Percentiles rank a stretch among this genome's conserved stretches.
phyloP scores from a whole-genome alignment of 1,140 invertebrate genomes.

The Megalonaias nervosa region DNA sequence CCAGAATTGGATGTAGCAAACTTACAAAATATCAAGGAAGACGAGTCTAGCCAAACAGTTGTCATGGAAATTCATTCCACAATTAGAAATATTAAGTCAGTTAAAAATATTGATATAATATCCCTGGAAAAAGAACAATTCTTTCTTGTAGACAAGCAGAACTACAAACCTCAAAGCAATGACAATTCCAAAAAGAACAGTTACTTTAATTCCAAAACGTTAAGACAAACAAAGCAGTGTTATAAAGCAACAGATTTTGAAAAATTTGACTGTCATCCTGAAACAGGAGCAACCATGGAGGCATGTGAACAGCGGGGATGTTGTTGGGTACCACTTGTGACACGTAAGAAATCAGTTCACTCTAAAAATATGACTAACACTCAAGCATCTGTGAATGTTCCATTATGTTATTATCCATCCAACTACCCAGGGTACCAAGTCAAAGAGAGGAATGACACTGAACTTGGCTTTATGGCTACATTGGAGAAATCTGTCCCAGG shows the following conservation, averaged over 20 bases:
- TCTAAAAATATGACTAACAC: neutral
- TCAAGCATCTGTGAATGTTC: constrained; percentile 27
- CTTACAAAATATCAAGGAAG: too few relatives aligned
- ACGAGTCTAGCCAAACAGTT: too few relatives aligned
- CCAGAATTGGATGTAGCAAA: too few relatives aligned
- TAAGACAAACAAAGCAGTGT: constrained; percentile 7
- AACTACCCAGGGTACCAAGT: constrained; percentile 23
- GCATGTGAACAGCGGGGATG: constrained; percentile 25
- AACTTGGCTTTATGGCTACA: constrained; percentile 11
- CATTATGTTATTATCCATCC: constrained; percentile 30
- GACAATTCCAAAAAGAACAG: too few relatives aligned
- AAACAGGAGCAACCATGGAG: constrained; percentile 7
- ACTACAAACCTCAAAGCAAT: too few relatives aligned
- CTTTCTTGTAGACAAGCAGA: too few relatives aligned
- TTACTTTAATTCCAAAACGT: too few relatives aligned
- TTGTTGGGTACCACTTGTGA: constrained; percentile 14
- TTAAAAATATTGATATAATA: too few relatives aligned
- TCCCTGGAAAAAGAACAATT: too few relatives aligned
- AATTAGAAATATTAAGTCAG: too few relatives aligned
- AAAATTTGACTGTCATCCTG: constrained; percentile 35
- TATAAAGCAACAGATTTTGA: neutral
- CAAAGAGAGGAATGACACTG: constrained; percentile 1
- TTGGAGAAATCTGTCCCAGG: constrained; percentile 1
- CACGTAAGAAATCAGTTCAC: neutral
- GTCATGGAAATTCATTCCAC: too few relatives aligned